Evolutionary conservation across 1,140 invertebrate species (phyloP).

Genomic region (Saccostrea echinata): DNA sequence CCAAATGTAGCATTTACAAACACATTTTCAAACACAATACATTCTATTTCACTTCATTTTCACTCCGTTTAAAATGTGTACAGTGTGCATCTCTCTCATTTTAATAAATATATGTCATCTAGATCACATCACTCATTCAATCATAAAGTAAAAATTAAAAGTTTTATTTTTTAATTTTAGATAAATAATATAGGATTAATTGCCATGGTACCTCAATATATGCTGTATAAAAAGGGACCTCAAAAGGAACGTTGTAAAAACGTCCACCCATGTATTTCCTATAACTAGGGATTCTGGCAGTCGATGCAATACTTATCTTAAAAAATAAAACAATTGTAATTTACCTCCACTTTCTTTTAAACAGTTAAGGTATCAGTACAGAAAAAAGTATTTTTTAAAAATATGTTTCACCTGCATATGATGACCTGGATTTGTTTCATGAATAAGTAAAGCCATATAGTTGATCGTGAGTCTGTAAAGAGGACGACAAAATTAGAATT

Average conservation of each 20-base stretch:
- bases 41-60: too few relatives aligned
- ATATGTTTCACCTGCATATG: conserved; percentile 75
- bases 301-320: not conserved
- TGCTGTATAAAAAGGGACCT: conserved; percentile 78
- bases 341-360: conserved; percentile 75
- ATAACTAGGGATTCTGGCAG: not conserved
- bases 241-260: conserved; percentile 69
- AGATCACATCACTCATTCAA: too few relatives aligned
- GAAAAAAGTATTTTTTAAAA: conserved; percentile 57
- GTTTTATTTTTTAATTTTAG: too few relatives aligned
- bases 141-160: too few relatives aligned
- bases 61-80: too few relatives aligned
- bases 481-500: not conserved
- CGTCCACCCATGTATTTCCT: not conserved
- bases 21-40: too few relatives aligned
- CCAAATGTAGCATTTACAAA: too few relatives aligned
- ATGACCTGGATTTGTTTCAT: conserved; percentile 79
- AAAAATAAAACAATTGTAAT: not conserved
- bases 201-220: conserved; percentile 74
- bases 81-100: too few relatives aligned
- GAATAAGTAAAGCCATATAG: conserved; percentile 76
- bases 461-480: conserved; percentile 73
- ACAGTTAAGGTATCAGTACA: conserved; percentile 74
- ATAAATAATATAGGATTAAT: too few relatives aligned
- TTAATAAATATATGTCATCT: too few relatives aligned